These are phyloP conservation scores for Cephus nigrinus DNA, from an alignment of 2,888 invertebrate genomes.

Conservation along the genomic window DNA sequence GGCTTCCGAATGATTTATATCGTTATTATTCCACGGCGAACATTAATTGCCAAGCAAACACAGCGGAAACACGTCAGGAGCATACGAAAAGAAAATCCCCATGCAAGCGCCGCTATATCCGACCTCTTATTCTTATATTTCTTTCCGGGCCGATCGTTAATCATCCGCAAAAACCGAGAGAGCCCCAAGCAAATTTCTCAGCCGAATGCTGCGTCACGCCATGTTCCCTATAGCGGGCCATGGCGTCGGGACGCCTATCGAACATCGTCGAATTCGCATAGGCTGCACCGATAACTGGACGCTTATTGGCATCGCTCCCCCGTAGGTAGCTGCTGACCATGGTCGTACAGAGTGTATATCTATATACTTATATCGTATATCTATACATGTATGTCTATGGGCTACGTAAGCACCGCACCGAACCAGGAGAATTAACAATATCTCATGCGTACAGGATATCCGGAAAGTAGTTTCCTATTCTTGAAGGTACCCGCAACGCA, in stretches of 20 bases:
- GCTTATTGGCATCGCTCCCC: neutral
- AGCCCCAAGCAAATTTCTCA: slow-evolving; percentile 46
- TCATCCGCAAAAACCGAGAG: slow-evolving; percentile 50
- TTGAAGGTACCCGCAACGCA: slow-evolving; percentile 41
- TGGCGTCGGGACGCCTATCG: neutral
- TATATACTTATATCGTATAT: neutral
- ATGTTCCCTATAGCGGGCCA: slow-evolving; percentile 7
- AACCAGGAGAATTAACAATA: slow-evolving; percentile 42
- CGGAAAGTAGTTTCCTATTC: slow-evolving; percentile 48
- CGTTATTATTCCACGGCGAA: slow-evolving; percentile 49
- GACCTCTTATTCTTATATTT: slow-evolving; percentile 25
- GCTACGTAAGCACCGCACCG: neutral
- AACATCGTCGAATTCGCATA: neutral
- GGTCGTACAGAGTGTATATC: neutral
- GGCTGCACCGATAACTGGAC: neutral
- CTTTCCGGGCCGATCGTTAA: slow-evolving; percentile 48
- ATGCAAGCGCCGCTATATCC: slow-evolving; percentile 29
- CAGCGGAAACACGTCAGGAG: slow-evolving; percentile 58
- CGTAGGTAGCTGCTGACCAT: neutral
- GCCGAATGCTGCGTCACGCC: slow-evolving; percentile 45
- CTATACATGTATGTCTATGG: neutral
- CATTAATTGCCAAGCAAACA: slow-evolving; percentile 60
- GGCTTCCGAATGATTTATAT: slow-evolving; percentile 48
- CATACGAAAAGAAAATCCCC: slow-evolving; percentile 49
- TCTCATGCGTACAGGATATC: slow-evolving; percentile 52